Evolutionary conservation across 2,113 vertebrate genomes (phyloP).

Genomic region (Loxodonta africana): DNA sequence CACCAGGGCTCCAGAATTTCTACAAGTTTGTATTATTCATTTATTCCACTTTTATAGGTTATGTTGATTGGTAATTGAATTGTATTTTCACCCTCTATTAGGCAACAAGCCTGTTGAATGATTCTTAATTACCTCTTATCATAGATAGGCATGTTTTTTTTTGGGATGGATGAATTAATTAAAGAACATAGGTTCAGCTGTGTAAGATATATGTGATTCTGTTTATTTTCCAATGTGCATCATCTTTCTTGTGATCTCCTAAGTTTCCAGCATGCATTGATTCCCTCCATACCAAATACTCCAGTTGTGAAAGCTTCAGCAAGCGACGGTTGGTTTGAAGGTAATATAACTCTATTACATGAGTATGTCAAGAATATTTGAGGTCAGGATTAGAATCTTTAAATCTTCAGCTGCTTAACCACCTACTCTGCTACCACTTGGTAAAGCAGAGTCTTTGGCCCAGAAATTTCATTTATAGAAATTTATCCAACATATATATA

Average conservation of each 20-base stretch:
- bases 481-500: not conserved
- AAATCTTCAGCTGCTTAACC: not conserved
- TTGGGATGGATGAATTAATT: not conserved
- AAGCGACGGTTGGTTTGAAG: not conserved
- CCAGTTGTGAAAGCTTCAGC: conserved; percentile 1
- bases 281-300: not conserved
- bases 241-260: conserved; percentile 47
- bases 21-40: not conserved
- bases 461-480: not conserved
- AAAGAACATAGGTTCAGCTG: conserved; percentile 6
- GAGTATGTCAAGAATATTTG: not conserved
- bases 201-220: not conserved
- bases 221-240: not conserved
- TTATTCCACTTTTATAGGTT: not conserved
- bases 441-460: conserved; percentile 45
- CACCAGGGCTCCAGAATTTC: not conserved
- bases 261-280: conserved; percentile 47
- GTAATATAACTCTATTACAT: conserved; percentile 18
- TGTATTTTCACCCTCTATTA: conserved; percentile 14
- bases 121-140: conserved; percentile 6
- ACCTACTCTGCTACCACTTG: not conserved
- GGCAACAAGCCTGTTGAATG: not conserved
- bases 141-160: not conserved
- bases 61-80: not conserved
- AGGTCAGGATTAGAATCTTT: conserved; percentile 28